Evolutionary conservation across 2,797 vertebrate species (phyloP).

Genomic region (Meriones psammophilus): DNA sequence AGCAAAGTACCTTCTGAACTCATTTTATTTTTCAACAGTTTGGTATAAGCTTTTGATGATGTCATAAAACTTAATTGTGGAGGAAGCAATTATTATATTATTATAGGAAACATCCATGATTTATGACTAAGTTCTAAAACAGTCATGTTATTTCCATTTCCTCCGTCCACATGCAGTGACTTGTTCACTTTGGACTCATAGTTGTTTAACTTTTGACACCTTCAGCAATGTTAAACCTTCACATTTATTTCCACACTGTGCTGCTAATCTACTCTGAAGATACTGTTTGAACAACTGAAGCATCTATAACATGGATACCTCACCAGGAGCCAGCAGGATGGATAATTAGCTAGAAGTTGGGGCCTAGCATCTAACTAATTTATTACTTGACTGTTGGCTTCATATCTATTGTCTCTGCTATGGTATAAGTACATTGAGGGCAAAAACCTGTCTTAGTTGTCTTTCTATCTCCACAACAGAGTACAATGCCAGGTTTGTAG

Average conservation of each 20-base stretch:
- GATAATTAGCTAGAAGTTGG: neutral
- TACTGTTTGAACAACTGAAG: neutral
- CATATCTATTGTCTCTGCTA: neutral
- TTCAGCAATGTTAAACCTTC: slow-evolving; percentile 14
- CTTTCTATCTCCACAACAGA: neutral
- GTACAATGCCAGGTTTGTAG: neutral
- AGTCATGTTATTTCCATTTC: slow-evolving; percentile 38
- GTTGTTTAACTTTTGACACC: slow-evolving; percentile 60
- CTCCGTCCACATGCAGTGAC: neutral
- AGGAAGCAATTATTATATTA: slow-evolving; percentile 43
- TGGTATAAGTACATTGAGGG: neutral
- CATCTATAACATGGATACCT: neutral
- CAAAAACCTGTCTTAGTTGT: neutral
- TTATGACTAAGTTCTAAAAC: slow-evolving; percentile 37
- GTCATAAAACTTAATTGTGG: slow-evolving; percentile 42
- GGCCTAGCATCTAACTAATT: neutral
- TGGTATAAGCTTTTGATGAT: slow-evolving; percentile 37
- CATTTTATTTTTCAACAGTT: slow-evolving; percentile 50
- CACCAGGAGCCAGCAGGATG: neutral
- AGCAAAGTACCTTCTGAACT: slow-evolving; percentile 47
- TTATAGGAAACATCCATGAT: slow-evolving; percentile 60
- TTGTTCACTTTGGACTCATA: slow-evolving; percentile 59
- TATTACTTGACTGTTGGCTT: neutral
- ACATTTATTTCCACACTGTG: slow-evolving; percentile 36
- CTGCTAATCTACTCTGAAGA: neutral